Evolutionary conservation across 1,140 invertebrate genomes (phyloP), one percentile per base, ranked within the genome.

Genomic region (Drosophila burlai): DNA sequence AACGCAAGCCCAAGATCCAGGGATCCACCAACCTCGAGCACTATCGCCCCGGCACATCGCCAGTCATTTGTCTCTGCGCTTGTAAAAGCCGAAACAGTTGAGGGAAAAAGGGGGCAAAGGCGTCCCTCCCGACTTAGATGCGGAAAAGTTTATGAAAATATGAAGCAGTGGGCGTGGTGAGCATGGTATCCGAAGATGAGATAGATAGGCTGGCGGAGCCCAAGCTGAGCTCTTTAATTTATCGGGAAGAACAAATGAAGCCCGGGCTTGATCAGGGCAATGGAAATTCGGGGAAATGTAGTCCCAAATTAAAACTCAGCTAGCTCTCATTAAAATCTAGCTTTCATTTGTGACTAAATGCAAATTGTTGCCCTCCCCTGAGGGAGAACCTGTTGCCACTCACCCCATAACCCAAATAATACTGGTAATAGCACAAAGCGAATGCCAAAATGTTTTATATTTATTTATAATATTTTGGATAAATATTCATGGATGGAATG

Each of bases 21-120:
- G 75, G 49, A 61, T 81, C 64, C 45, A 72, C 55, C 62, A 21
- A 9, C 13, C 15, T 15, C 11, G 52, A 9, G 46, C 59, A 43
- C 71, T 83, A 86, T 86, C 83, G 83, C 54, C 24, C 49, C 46
- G 68, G 55, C 54, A 61, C 83, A 89, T 89, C 78, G 74, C 69
- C 75, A 81, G 65, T 84, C 81, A 89, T 89, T 89, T 89, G 85
- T 89, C 85, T 89, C 85, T 90, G 85, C 85, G 67, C 84, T 85
- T 75, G 82, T 85, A 85, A 85, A 85, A 86, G 71, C 36, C 15
- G 26, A 71, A 67, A 34, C 54, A 58, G 43, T 72, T 45, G 43
- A 38, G 46, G 43, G 45, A 40, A 34, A 18, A 54, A 16, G n/a
- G 7, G 11, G 58, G 46, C 26, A 34, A 26, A 31, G 47, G 62